Base-by-base conservation (phyloP, 2,113 vertebrate genomes). In the Nannobrachium achirus region DNA sequence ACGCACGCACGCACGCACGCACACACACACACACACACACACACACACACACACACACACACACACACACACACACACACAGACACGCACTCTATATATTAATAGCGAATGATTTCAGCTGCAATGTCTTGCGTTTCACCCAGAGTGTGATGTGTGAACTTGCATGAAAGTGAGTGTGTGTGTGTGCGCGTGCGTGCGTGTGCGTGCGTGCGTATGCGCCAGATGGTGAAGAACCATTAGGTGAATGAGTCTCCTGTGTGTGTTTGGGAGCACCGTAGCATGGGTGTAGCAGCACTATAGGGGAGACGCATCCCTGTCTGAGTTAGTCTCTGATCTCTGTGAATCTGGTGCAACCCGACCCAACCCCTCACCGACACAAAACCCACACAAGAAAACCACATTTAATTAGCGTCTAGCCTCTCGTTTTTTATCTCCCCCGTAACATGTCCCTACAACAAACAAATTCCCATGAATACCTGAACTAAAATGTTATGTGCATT, bases 181-280 rank as follows among this genome's bases (percentile, higher is more conserved):
- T 20, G 8, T 53, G 18, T 33, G 46, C 46, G 10, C 13, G n/a
- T 19, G 18, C 20, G 51, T 20, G 8, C 20, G 18, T 33, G 46
- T 48, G 46, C 14, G 46, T 14, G n/a, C 9, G 18, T 53, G 51
- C 10, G 8, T 53, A 10, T 33, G 46, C 46, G 10, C 13, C 46
- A 48, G 46, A 48, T 48, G 46, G 46, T 33, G 25, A 48, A 13
- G 25, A 48, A 13, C 46, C 46, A 48, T 48, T 48, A 48, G n/a
- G 46, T 48, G 46, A 48, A 48, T 13, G 46, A 48, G 46, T 14
- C 18, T 6, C 33, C 2, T 92, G 93, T 94, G 94, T 94, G 93
- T 91, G 91, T 93, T 93, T 90, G 90, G 89, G 89, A 90, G 91
- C 91, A 82, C 86, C 92, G 93, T 93, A 93, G 92, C 86, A 83